These are phyloP conservation scores for Lasioglossum oenotherae DNA, from an alignment of 2,888 invertebrate genomes.

Conservation along the genomic window DNA sequence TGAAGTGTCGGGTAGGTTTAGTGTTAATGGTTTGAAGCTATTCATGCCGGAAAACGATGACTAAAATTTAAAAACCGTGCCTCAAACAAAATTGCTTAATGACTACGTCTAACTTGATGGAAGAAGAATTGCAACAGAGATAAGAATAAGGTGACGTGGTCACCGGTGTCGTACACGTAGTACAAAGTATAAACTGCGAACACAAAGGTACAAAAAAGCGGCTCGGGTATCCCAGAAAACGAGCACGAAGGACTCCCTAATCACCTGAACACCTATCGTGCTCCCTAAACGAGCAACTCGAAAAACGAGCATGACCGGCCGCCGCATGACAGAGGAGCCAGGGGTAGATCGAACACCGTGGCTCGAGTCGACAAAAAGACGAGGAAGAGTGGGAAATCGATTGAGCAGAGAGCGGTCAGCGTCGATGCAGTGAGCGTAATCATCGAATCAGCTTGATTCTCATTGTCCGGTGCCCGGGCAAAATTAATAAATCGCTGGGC, in stretches of 20 bases:
- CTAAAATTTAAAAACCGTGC: too few relatives aligned
- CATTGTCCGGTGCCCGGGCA: conserved; percentile 47
- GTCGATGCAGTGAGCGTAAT: conserved; percentile 49
- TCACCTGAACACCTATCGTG: background rate
- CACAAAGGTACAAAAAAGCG: background rate
- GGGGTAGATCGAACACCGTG: background rate
- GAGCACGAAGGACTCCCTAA: background rate
- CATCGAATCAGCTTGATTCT: conserved; percentile 46
- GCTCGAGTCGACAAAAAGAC: background rate
- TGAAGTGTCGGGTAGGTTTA: too few relatives aligned
- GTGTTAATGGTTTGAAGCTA: too few relatives aligned
- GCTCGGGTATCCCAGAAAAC: background rate
- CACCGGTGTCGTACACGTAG: background rate
- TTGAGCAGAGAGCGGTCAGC: conserved; percentile 9
- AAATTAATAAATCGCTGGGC: conserved; percentile 56
- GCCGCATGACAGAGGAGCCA: conserved; percentile 2
- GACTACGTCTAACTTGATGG: background rate
- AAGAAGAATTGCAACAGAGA: background rate
- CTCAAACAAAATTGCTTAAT: background rate
- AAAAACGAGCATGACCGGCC: background rate
- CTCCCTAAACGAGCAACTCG: conserved; percentile 8
- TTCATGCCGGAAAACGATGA: too few relatives aligned
- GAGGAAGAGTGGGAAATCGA: background rate
- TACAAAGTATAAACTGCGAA: background rate
- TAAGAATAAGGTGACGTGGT: background rate